Evolutionary conservation across 2,888 invertebrate genomes (phyloP).

Genomic region (Coenonympha arcania): DNA sequence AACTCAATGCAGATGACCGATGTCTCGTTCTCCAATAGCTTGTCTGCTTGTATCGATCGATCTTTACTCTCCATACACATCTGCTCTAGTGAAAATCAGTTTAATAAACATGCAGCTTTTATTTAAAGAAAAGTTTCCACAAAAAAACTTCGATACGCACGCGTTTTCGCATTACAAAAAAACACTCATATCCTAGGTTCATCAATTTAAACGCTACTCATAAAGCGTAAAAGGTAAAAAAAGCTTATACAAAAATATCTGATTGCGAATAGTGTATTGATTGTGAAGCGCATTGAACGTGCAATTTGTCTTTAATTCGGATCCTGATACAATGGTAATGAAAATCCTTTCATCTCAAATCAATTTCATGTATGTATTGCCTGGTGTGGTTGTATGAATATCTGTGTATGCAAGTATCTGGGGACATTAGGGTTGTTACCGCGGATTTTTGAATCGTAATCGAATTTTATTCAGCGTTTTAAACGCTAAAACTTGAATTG

Average conservation of each 20-base stretch:
- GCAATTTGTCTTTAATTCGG: slow-evolving; percentile 40
- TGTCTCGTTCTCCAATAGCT: no score
- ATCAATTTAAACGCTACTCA: slow-evolving; percentile 25
- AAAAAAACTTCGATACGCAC: neutral
- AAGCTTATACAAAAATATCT: slow-evolving; percentile 29
- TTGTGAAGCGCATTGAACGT: slow-evolving; percentile 34
- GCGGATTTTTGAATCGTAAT: neutral
- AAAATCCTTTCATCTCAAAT: slow-evolving; percentile 54
- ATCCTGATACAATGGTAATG: slow-evolving; percentile 36
- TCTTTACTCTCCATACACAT: no score
- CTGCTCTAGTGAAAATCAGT: no score
- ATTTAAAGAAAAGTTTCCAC: neutral
- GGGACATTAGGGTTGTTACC: slow-evolving; percentile 5
- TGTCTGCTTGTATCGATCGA: no score
- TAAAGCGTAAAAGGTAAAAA: slow-evolving; percentile 27
- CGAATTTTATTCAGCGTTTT: no score
- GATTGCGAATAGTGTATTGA: slow-evolving; percentile 32
- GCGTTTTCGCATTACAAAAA: slow-evolving; percentile 13
- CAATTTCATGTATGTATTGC: slow-evolving; percentile 47
- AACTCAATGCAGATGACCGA: no score
- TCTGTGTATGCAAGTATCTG: neutral
- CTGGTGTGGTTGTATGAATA: slow-evolving; percentile 13
- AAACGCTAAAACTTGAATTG: no score
- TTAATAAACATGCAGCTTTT: neutral
- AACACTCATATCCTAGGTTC: slow-evolving; percentile 18